Percentiles rank a stretch among this genome's conserved stretches.
Evolutionary conservation across 1,140 invertebrate species (phyloP).

Genomic region (Drosophila takahashii): DNA sequence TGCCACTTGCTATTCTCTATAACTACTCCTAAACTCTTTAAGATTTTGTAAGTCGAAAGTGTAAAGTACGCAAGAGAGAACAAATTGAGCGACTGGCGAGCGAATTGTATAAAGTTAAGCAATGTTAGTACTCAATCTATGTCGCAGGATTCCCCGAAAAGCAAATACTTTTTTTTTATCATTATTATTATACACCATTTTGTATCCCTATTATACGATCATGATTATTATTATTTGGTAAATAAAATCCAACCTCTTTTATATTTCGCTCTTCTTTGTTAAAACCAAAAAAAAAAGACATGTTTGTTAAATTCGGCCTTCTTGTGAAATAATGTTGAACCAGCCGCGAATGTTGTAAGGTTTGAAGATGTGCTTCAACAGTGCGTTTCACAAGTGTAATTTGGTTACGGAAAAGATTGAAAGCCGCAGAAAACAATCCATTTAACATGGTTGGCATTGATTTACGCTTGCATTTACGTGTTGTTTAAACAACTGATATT

Average conservation of each 20-base stretch:
- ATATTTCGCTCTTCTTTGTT: slow-evolving; percentile 16
- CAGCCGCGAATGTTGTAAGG: background rate
- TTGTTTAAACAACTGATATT: slow-evolving; percentile 7
- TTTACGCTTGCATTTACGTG: slow-evolving; percentile 18
- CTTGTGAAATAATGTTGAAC: slow-evolving; percentile 2
- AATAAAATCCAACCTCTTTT: slow-evolving; percentile 53
- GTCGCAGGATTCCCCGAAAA: slow-evolving; percentile 20
- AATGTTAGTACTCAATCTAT: slow-evolving; percentile 40
- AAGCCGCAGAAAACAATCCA: background rate
- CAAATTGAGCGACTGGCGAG: slow-evolving; percentile 9
- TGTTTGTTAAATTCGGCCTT: slow-evolving; percentile 19
- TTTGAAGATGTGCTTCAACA: background rate
- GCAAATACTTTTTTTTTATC: slow-evolving; percentile 30
- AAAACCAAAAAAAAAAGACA: slow-evolving; percentile 16
- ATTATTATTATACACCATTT: slow-evolving; percentile 30
- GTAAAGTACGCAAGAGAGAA: slow-evolving; percentile 19
- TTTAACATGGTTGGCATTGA: slow-evolving; percentile 4
- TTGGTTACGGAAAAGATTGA: too few species aligned
- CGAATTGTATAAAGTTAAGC: slow-evolving; percentile 13
- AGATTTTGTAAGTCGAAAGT: slow-evolving; percentile 6
- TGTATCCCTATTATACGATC: slow-evolving; percentile 44
- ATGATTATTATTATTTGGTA: slow-evolving; percentile 52
- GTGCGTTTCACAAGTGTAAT: slow-evolving; percentile 18
- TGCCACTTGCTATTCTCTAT: slow-evolving; percentile 20
- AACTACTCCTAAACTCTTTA: slow-evolving; percentile 12